Conservation (phyloP, 1,140 invertebrate genomes). For the Rhagoletis zephyria region DNA sequence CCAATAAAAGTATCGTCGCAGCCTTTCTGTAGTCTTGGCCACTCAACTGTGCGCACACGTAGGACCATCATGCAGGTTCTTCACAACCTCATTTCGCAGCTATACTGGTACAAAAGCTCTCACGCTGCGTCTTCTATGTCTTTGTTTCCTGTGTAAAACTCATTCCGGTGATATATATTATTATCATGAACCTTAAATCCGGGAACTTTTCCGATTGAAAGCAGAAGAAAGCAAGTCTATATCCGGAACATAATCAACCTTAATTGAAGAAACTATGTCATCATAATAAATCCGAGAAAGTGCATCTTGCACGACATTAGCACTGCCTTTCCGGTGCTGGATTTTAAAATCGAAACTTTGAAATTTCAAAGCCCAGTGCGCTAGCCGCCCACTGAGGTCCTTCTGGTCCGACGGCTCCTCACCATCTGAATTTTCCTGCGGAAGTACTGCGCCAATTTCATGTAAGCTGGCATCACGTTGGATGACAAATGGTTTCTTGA, state of each 20-base stretch:
- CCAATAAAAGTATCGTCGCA: background rate
- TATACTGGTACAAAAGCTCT: background rate
- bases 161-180: no score
- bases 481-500: no score
- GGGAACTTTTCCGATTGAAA: conserved; percentile 23
- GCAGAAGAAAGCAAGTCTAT: background rate
- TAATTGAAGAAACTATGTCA: background rate
- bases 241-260: background rate
- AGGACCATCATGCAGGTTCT: background rate
- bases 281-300: background rate
- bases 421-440: no score
- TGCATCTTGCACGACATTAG: conserved; percentile 24
- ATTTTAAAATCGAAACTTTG: background rate
- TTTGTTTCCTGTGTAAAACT: background rate
- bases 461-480: no score
- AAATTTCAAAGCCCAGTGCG: no score
- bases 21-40: background rate
- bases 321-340: background rate
- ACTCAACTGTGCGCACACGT: background rate
- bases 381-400: no score
- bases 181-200: background rate
- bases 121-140: background rate
- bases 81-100: background rate
- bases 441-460: no score
- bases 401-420: no score